These are phyloP conservation scores for Eutrigla gurnardus DNA, from an alignment of 2,797 vertebrate genomes.

Conservation along the genomic window DNA sequence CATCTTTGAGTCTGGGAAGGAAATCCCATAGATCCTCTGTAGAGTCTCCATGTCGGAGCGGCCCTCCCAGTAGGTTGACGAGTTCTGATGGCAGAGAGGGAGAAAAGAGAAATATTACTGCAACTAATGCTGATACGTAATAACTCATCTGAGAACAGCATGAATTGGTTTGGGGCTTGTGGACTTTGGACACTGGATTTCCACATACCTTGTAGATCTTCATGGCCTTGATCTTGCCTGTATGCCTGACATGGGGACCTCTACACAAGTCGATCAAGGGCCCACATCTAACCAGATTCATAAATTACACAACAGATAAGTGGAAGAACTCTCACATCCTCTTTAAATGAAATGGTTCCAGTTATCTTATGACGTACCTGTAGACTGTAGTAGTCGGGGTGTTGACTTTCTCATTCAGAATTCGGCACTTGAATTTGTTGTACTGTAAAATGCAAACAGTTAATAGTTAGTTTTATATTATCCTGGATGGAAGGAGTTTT, in stretches of 20 bases:
- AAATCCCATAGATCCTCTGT: constrained; percentile 95
- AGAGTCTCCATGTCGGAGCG: constrained; percentile 93
- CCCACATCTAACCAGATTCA: constrained; percentile 86
- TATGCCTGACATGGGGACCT: constrained; percentile 96
- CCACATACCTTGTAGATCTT: constrained; percentile 92
- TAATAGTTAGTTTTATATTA: not conserved
- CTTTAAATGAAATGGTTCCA: not conserved
- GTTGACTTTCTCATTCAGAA: constrained; percentile 94
- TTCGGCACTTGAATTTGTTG: constrained; percentile 96
- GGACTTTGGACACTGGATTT: not conserved
- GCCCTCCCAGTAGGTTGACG: constrained; percentile 95
- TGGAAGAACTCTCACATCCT: not conserved
- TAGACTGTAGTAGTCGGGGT: constrained; percentile 94
- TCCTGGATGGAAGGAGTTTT: not conserved
- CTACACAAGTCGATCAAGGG: constrained; percentile 94
- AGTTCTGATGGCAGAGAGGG: constrained; percentile 84
- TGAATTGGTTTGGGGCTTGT: no score
- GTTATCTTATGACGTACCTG: constrained; percentile 81
- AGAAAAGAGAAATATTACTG: not conserved
- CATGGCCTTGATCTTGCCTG: constrained; percentile 94
- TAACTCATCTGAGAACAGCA: not conserved
- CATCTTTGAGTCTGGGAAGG: constrained; percentile 95
- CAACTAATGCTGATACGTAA: not conserved
- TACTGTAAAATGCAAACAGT: constrained; percentile 81
- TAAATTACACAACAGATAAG: not conserved